These are phyloP conservation scores for Drosophila nigromelanica DNA, from an alignment of 1,140 invertebrate species.

Conservation along the genomic window DNA sequence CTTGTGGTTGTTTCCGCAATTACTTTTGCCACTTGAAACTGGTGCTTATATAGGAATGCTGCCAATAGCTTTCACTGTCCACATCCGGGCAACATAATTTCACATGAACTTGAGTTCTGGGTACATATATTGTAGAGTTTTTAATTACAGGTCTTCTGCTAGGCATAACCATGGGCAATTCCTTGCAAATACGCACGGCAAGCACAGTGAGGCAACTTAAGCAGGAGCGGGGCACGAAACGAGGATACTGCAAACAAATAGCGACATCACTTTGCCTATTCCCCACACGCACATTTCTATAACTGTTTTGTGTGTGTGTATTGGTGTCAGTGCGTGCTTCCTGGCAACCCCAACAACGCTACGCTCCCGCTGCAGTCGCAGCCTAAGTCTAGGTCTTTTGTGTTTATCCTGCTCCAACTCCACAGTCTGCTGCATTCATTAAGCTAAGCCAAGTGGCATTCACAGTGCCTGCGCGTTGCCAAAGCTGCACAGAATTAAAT, in stretches of 20 bases:
- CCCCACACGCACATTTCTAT: slow-evolving; percentile 24
- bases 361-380: neutral
- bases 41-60: slow-evolving; percentile 20
- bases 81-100: slow-evolving; percentile 71
- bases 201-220: slow-evolving; percentile 27
- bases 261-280: slow-evolving; percentile 48
- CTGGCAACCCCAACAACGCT: slow-evolving; percentile 41
- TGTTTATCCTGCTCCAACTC: slow-evolving; percentile 69
- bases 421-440: slow-evolving; percentile 81
- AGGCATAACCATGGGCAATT: slow-evolving; percentile 64
- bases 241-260: slow-evolving; percentile 39
- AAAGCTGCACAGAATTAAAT: slow-evolving; percentile 60
- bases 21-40: slow-evolving; percentile 45
- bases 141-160: slow-evolving; percentile 71
- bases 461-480: slow-evolving; percentile 19
- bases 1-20: slow-evolving; percentile 62
- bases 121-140: slow-evolving; percentile 38
- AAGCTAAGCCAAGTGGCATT: slow-evolving; percentile 70
- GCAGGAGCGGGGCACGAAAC: neutral
- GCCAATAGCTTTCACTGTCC: slow-evolving; percentile 61
- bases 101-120: slow-evolving; percentile 28
- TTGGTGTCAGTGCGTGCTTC: slow-evolving; percentile 58
- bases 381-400: slow-evolving; percentile 52
- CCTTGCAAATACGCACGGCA: slow-evolving; percentile 39
- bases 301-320: slow-evolving; percentile 7